phyloP scores from a whole-genome alignment of 2,113 vertebrate genomes.

The Pedionomus torquatus region DNA sequence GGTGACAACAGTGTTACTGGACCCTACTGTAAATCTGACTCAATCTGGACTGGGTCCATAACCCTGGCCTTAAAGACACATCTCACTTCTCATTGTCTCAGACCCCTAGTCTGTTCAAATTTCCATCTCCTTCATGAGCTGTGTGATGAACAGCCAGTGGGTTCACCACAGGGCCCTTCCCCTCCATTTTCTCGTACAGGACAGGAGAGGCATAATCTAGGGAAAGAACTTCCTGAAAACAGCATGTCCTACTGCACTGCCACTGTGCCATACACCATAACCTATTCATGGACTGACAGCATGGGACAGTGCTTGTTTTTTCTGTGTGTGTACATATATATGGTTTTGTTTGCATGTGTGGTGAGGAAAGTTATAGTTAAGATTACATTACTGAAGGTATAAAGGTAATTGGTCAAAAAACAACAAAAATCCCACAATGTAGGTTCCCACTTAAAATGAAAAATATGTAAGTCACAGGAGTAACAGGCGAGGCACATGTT shows the following conservation, averaged over 20 bases:
- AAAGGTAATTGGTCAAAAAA: neutral
- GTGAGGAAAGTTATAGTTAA: neutral
- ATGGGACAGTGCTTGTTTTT: neutral
- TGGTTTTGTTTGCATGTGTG: neutral
- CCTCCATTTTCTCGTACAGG: neutral
- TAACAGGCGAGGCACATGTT: neutral
- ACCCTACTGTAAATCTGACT: neutral
- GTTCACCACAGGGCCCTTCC: neutral
- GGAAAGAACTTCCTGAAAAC: neutral
- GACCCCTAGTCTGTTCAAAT: neutral
- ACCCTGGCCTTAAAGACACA: neutral
- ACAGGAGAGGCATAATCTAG: neutral
- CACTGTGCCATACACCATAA: neutral
- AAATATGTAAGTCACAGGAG: neutral
- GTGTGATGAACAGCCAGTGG: neutral
- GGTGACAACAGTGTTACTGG: neutral
- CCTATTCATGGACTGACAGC: neutral
- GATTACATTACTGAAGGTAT: neutral
- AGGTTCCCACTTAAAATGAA: neutral
- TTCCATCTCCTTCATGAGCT: neutral
- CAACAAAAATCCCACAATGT: neutral
- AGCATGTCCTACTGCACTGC: neutral
- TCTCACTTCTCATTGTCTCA: neutral
- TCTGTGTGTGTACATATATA: accelerated
- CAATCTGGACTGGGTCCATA: neutral